A percentile compares a stretch with the other conserved stretches of the same genome.
These are phyloP conservation scores for Lepus americanus DNA, from an alignment of 2,113 vertebrate genomes.

Conservation along the genomic window DNA sequence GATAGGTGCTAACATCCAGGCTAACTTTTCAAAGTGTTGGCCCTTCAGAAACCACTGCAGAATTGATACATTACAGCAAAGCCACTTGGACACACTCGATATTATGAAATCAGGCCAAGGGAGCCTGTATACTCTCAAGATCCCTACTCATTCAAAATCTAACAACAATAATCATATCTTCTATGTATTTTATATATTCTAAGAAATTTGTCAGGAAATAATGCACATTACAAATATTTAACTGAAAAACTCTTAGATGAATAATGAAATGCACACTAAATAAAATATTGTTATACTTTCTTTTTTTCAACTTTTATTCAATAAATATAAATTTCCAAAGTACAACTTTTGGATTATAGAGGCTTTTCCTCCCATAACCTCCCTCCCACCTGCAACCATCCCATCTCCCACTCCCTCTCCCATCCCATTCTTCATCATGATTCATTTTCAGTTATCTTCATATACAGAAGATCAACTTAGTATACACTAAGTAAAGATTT, in stretches of 20 bases:
- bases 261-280: not conserved
- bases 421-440: too few species aligned
- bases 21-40: not conserved
- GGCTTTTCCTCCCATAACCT: too few species aligned
- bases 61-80: not conserved
- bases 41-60: not conserved
- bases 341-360: too few species aligned
- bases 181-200: not conserved
- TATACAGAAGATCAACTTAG: too few species aligned
- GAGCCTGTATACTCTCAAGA: not conserved
- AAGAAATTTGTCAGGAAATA: not conserved
- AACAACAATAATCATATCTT: not conserved
- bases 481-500: too few species aligned
- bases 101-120: not conserved
- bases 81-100: not conserved
- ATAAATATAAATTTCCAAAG: too few species aligned
- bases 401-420: too few species aligned
- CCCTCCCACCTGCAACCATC: too few species aligned
- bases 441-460: too few species aligned
- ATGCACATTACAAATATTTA: not conserved
- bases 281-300: not conserved
- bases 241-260: not conserved
- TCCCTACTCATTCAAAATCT: not conserved
- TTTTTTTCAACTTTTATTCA: too few species aligned
- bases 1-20: not conserved